Conservation (phyloP, 2,888 invertebrate species). For the Barypeithes pellucidus region DNA sequence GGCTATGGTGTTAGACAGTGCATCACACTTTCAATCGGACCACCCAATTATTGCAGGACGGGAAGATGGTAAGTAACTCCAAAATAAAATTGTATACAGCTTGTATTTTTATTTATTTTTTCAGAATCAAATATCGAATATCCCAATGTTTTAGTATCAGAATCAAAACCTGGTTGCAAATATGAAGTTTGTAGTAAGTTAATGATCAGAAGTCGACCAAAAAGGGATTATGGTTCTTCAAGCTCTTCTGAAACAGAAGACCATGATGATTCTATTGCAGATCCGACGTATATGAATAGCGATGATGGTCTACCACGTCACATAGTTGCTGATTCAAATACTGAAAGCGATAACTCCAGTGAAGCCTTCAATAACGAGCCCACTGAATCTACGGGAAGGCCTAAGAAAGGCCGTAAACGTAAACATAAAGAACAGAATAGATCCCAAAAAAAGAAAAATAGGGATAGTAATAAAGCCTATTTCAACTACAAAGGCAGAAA, state of each 20-base stretch:
- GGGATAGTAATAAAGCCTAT: slow-evolving; percentile 26
- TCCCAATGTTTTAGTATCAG: too few relatives aligned
- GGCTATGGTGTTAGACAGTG: neutral
- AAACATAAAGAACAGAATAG: slow-evolving; percentile 27
- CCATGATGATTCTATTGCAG: slow-evolving; percentile 28
- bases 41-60: neutral
- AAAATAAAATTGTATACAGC: neutral
- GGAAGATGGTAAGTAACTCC: neutral
- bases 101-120: neutral
- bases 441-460: slow-evolving; percentile 30
- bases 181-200: slow-evolving; percentile 22
- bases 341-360: slow-evolving; percentile 26
- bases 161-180: slow-evolving; percentile 28
- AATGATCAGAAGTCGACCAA: neutral
- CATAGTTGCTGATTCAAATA: slow-evolving; percentile 30
- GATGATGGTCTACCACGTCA: slow-evolving; percentile 27
- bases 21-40: neutral
- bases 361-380: slow-evolving; percentile 28
- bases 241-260: slow-evolving; percentile 24
- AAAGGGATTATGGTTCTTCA: slow-evolving; percentile 10
- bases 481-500: slow-evolving; percentile 30
- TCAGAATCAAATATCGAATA: too few relatives aligned
- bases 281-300: slow-evolving; percentile 28
- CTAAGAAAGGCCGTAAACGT: slow-evolving; percentile 33
- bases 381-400: slow-evolving; percentile 22